Conservation (phyloP, 2,888 invertebrate genomes). For the Unio delphinus region DNA sequence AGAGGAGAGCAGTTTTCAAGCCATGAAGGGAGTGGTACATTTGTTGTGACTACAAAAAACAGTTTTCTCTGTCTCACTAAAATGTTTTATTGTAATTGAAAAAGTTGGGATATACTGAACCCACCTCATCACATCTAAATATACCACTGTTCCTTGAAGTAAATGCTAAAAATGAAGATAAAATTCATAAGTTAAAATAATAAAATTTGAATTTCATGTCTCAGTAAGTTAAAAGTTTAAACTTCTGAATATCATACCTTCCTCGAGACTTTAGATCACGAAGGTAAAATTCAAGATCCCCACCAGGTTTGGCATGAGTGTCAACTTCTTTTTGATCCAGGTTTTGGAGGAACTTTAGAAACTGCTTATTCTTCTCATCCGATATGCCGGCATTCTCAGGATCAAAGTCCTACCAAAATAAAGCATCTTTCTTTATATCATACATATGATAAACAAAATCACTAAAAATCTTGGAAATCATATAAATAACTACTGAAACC, state of each 20-base stretch:
- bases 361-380: conserved; percentile 55
- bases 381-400: conserved; percentile 55
- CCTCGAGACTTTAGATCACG: conserved; percentile 52
- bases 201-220: conserved; percentile 29
- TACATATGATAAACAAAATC: not conserved
- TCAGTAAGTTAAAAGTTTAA: conserved; percentile 2
- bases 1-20: too few relatives aligned
- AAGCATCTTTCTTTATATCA: not conserved
- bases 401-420: conserved; percentile 43
- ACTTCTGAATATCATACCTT: conserved; percentile 34
- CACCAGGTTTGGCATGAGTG: conserved; percentile 55
- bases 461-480: not conserved
- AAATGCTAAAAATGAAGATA: too few relatives aligned
- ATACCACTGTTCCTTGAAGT: too few relatives aligned
- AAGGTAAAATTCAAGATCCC: conserved; percentile 56
- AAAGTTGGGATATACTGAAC: too few relatives aligned
- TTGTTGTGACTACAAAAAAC: too few relatives aligned
- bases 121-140: too few relatives aligned
- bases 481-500: not conserved
- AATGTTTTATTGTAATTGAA: too few relatives aligned
- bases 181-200: not conserved
- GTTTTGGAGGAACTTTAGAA: conserved; percentile 58
- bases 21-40: too few relatives aligned
- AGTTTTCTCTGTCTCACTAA: too few relatives aligned
- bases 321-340: conserved; percentile 37